Base-by-base conservation (phyloP, 2,113 vertebrate species). In the Centrocercus urophasianus region DNA sequence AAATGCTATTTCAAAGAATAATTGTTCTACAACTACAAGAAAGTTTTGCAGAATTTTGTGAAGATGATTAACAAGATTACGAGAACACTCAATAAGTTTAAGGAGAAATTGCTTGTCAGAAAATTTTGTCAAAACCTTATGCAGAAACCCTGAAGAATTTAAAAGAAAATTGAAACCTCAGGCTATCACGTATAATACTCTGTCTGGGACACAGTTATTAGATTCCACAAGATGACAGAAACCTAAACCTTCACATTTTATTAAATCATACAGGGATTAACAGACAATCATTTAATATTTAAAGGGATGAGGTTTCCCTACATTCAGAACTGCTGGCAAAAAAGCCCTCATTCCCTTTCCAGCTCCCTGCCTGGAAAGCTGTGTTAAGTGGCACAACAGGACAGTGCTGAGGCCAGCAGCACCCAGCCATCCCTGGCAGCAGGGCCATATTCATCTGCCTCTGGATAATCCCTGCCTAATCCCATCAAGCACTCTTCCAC, bases 261-360 rank as follows among this genome's bases (percentile, higher is more conserved):
- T 95, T 95, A 84, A 93, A 85, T 83, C 75, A 91, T 38, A 19
- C 6, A 48, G 42, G 67, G 89, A 87, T 89, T 93, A 91, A 17
- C 56, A 82, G 74, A 27, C 59, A 71, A 64, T 82, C 19, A 71
- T 57, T 76, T 83, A 66, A 75, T 71, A 50, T 76, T 65, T 56
- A 81, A 87, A 74, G 22, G 43, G 60, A 42, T 85, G 40, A 40
- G 24, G 5, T 12, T 91, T 89, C 32, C 8, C 16, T 38, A 1
- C 11, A 4, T 27, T 72, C 2, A 15, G 63, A 86, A 16, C 11
- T 42, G n/a, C 9, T 84, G 77, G 77, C 84, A 83, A 19, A 34
- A 28, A 63, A 73, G 5, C 9, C 11, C 9, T 71, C 0, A 0
- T 8, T 79, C 21, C 32, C 10, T 45, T 21, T 25, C 10, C 79